phyloP scores from a whole-genome alignment of 2,113 vertebrate species.

The Dermatemys mawii region DNA sequence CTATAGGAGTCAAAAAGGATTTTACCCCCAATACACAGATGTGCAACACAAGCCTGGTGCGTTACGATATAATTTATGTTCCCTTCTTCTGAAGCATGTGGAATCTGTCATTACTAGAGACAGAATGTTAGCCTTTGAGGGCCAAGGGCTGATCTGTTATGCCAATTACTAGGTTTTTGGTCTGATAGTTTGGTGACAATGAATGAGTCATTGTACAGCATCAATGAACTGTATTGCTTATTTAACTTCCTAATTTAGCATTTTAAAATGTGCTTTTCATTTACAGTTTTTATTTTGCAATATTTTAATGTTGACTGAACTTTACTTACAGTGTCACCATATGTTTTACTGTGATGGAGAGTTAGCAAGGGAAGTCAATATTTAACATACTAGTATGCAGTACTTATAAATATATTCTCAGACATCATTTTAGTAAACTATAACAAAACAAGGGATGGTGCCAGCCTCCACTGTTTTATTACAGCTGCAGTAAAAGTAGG shows the following conservation, averaged over 20 bases:
- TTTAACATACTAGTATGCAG: constrained; percentile 57
- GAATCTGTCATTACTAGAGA: neutral
- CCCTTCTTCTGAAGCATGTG: neutral
- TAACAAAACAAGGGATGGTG: constrained; percentile 41
- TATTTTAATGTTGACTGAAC: constrained; percentile 76
- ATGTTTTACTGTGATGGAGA: constrained; percentile 69
- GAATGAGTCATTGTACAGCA: constrained; percentile 75
- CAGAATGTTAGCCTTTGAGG: neutral
- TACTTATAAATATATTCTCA: constrained; percentile 56
- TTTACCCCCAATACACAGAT: neutral
- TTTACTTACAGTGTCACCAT: constrained; percentile 70
- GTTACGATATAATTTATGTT: neutral
- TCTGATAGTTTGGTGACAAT: constrained; percentile 68
- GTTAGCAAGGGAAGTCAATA: constrained; percentile 71
- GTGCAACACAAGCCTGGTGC: neutral
- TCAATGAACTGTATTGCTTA: constrained; percentile 72
- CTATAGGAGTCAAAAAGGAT: neutral
- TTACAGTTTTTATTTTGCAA: constrained; percentile 75
- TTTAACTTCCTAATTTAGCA: constrained; percentile 76
- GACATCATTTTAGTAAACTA: constrained; percentile 50
- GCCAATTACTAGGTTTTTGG: constrained; percentile 23
- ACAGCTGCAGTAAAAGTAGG: neutral
- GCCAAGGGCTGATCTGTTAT: neutral
- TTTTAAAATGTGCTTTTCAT: constrained; percentile 77
- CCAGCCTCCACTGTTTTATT: constrained; percentile 42